Conservation (phyloP, 1,140 invertebrate genomes). For the Pentalonia nigronervosa region DNA sequence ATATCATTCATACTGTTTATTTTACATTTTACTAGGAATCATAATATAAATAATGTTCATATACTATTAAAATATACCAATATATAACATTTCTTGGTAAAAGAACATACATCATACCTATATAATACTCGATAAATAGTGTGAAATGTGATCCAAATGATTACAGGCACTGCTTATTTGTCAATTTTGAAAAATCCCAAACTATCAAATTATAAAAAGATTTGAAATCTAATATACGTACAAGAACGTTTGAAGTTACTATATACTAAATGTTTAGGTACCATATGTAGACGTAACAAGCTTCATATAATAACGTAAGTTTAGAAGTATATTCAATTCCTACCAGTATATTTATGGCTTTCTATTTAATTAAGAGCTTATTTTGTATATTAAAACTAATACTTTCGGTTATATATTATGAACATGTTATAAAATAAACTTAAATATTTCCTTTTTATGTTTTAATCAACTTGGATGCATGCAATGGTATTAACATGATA, state of each 20-base stretch:
- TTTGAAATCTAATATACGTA: not conserved
- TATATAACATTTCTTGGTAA: not conserved
- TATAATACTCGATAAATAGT: not conserved
- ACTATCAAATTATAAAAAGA: not conserved
- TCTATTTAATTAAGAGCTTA: not conserved
- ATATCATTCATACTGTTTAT: not conserved
- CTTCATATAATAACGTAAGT: not conserved
- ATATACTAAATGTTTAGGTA: not conserved
- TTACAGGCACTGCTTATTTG: not conserved
- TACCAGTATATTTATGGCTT: not conserved
- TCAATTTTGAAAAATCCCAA: not conserved
- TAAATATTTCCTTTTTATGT: not conserved
- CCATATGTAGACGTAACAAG: not conserved
- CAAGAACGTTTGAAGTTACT: not conserved
- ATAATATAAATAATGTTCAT: not conserved
- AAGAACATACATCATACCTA: not conserved
- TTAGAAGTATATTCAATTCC: not conserved
- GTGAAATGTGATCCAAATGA: not conserved
- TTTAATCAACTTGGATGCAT: not conserved
- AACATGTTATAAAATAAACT: not conserved
- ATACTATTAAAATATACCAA: not conserved
- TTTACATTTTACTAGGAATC: not conserved
- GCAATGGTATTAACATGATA: not conserved
- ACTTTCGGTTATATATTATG: not conserved
- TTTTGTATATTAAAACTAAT: conserved; percentile 7